phyloP scores from a whole-genome alignment of 64 coral and sea anemone genomes.

The Pocillopora damicornis region DNA sequence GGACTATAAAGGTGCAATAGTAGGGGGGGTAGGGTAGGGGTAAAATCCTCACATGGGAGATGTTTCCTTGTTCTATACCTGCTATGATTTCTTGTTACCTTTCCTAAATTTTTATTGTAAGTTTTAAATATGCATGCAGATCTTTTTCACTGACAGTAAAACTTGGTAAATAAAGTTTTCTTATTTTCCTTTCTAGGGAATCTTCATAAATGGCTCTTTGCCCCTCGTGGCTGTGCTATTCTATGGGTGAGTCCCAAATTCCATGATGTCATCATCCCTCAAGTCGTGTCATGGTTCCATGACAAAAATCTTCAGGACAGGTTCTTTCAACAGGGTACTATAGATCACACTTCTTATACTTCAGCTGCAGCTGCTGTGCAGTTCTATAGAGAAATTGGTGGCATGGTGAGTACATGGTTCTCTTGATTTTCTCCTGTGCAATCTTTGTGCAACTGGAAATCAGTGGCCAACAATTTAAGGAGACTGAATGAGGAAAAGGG shows the following conservation, averaged over 20 bases:
- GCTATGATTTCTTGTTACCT: no score
- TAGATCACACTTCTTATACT: slow-evolving; percentile 58
- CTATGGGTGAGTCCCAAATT: slow-evolving; percentile 70
- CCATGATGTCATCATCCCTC: slow-evolving; percentile 62
- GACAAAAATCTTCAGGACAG: slow-evolving; percentile 68
- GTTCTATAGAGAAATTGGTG: slow-evolving; percentile 80
- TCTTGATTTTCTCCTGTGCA: not conserved
- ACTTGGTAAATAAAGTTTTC: not conserved
- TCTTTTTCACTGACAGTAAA: no score
- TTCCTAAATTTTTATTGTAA: no score
- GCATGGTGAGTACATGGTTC: slow-evolving; percentile 50
- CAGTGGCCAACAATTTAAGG: no score
- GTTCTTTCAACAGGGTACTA: slow-evolving; percentile 72
- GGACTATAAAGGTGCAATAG: no score
- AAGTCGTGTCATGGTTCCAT: slow-evolving; percentile 76
- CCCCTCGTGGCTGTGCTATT: slow-evolving; percentile 66
- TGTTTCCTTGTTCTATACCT: no score
- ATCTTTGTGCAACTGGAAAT: no score
- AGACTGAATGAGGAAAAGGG: no score
- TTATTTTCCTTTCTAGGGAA: slow-evolving; percentile 44
- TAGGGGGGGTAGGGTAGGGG: no score
- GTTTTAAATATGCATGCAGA: no score
- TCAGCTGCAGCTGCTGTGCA: slow-evolving; percentile 51
- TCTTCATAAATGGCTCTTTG: slow-evolving; percentile 76
- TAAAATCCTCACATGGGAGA: no score